Evolutionary conservation across 2,888 invertebrate genomes (phyloP).

Genomic region (Phasia obesa): DNA sequence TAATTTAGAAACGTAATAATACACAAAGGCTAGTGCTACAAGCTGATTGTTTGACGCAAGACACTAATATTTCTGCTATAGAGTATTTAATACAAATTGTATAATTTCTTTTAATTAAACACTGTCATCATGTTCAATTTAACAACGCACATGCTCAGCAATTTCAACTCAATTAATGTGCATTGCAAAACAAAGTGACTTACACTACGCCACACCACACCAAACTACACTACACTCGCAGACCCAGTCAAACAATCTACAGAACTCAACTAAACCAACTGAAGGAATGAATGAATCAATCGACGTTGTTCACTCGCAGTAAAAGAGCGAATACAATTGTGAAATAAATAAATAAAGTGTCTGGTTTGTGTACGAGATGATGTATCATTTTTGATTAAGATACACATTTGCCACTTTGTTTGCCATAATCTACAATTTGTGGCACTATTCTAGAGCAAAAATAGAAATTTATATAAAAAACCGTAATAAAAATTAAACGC

Average conservation of each 20-base stretch:
- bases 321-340: conserved; percentile 16
- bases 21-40: background rate
- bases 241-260: conserved; percentile 25
- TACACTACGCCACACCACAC: conserved; percentile 39
- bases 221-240: background rate
- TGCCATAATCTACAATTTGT: conserved; percentile 65
- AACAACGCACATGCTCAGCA: conserved; percentile 70
- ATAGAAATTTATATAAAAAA: conserved; percentile 41
- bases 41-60: background rate
- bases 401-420: conserved; percentile 63
- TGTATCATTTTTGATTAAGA: conserved; percentile 65
- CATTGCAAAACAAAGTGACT: conserved; percentile 69
- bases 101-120: conserved; percentile 69
- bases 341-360: conserved; percentile 55
- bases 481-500: conserved; percentile 40
- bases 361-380: conserved; percentile 58
- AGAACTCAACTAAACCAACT: conserved; percentile 37
- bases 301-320: conserved; percentile 4
- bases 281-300: conserved; percentile 49
- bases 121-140: conserved; percentile 71
- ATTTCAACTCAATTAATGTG: conserved; percentile 71
- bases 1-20: background rate
- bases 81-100: conserved; percentile 57
- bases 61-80: background rate
- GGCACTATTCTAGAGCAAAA: conserved; percentile 47